Evolutionary conservation across 2,888 invertebrate genomes (phyloP).

Genomic region (Drosophila birchii): DNA sequence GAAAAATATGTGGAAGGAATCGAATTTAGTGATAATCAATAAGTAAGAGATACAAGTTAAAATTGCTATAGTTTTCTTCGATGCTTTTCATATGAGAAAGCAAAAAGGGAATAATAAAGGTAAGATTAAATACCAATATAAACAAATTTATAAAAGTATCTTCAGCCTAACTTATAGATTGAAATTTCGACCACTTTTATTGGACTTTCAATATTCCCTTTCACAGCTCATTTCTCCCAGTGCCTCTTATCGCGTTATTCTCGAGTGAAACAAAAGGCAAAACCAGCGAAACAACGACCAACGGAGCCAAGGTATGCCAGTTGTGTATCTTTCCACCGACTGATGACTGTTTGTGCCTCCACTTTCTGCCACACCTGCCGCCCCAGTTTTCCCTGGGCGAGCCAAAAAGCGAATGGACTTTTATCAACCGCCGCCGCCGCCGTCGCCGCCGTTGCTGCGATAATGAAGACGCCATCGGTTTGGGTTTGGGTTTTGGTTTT

Average conservation of each 20-base stretch:
- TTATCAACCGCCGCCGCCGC: constrained; percentile 62
- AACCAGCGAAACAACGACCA: constrained; percentile 33
- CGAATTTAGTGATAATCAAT: not conserved
- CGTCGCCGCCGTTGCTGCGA: constrained; percentile 59
- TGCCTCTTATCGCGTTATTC: constrained; percentile 25
- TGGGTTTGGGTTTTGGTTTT: constrained; percentile 64
- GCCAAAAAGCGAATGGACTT: constrained; percentile 52
- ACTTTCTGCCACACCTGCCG: constrained; percentile 54
- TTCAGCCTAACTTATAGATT: not conserved
- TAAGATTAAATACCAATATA: no score
- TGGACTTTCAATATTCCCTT: not conserved
- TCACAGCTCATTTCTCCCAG: constrained; percentile 1
- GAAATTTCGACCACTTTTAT: not conserved
- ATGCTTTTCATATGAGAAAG: no score
- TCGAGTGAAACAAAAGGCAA: constrained; percentile 41
- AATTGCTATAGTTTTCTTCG: no score
- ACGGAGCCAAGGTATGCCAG: constrained; percentile 21
- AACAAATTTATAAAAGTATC: no score
- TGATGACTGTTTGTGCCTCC: constrained; percentile 19
- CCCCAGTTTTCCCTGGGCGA: constrained; percentile 54
- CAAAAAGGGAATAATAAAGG: no score
- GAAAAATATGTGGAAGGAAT: not conserved
- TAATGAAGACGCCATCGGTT: constrained; percentile 82
- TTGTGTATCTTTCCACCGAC: constrained; percentile 10
- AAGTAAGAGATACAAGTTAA: no score